Conservation (phyloP, 2,113 vertebrate species). For the Poicephalus gulielmi region DNA sequence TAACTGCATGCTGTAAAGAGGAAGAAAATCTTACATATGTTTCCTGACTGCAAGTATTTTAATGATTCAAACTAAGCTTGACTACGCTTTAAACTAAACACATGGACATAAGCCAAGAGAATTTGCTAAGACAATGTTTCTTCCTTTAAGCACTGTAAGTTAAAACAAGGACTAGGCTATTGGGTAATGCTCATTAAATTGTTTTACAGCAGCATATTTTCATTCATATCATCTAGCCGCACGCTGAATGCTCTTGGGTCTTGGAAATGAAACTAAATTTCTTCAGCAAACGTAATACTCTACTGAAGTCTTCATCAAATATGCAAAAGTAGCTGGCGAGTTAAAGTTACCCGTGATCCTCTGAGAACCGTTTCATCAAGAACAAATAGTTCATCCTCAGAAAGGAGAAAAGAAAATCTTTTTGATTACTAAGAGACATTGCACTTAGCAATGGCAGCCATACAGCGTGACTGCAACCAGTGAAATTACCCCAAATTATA, state of each 20-base stretch:
- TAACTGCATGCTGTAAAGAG: constrained; percentile 56
- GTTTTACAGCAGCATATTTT: constrained; percentile 18
- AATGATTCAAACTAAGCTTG: constrained; percentile 73
- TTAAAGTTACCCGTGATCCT: background rate
- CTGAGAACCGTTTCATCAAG: background rate
- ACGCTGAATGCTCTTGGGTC: background rate
- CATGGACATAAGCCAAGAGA: constrained; percentile 54
- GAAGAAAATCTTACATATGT: constrained; percentile 63
- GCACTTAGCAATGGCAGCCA: background rate
- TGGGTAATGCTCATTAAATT: constrained; percentile 37
- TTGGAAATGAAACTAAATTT: constrained; percentile 29
- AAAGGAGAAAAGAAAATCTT: constrained; percentile 13
- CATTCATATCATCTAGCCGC: constrained; percentile 26
- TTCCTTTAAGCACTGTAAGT: constrained; percentile 49
- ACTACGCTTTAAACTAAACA: constrained; percentile 71
- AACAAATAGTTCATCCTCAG: constrained; percentile 33
- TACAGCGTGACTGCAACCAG: background rate
- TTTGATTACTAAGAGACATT: background rate
- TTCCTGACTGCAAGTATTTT: constrained; percentile 65
- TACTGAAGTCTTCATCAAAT: constrained; percentile 36
- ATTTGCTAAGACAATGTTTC: constrained; percentile 57
- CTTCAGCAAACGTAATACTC: constrained; percentile 28
- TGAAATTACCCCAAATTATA: constrained; percentile 3
- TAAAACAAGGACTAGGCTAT: constrained; percentile 35
- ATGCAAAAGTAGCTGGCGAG: constrained; percentile 18